Conservation (phyloP, 2,888 invertebrate genomes). For the Leptogaster cylindrica region DNA sequence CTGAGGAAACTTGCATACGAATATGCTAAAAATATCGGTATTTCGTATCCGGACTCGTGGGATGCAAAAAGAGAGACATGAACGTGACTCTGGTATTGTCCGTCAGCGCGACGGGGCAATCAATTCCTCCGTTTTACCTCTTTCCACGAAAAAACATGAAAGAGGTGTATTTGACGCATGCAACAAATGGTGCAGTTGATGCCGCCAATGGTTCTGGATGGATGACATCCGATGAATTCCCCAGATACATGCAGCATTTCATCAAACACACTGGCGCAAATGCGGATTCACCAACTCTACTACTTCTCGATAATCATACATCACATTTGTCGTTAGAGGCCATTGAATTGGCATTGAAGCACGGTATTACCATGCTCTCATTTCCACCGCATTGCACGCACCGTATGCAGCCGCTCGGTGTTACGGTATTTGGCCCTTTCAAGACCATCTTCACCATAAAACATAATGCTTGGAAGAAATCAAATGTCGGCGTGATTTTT, state of each 20-base stretch:
- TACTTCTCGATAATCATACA: constrained; percentile 49
- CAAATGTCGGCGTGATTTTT: constrained; percentile 1
- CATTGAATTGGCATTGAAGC: constrained; percentile 50
- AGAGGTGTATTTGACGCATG: constrained; percentile 8
- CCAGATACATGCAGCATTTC: constrained; percentile 12
- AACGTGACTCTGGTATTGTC: constrained; percentile 16
- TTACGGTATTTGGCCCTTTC: constrained; percentile 15
- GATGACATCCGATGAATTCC: constrained; percentile 25
- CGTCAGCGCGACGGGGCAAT: constrained; percentile 8
- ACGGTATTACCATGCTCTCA: constrained; percentile 48
- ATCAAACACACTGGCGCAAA: constrained; percentile 8
- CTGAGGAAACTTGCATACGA: constrained; percentile 4
- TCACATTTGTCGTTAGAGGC: constrained; percentile 49
- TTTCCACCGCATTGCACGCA: constrained; percentile 27
- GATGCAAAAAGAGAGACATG: neutral
- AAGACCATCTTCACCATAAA: neutral
- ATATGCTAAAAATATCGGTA: constrained; percentile 1
- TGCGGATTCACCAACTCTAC: constrained; percentile 38
- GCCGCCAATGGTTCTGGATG: constrained; percentile 10
- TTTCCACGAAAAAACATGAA: constrained; percentile 17
- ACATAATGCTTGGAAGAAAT: neutral
- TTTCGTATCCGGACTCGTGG: constrained; percentile 4
- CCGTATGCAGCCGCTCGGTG: constrained; percentile 10
- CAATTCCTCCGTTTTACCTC: constrained; percentile 17
- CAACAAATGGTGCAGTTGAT: neutral